A percentile compares a stretch with the other conserved stretches of the same genome.
Evolutionary conservation across 2,888 invertebrate genomes (phyloP).

Genomic region (Gastrophysa polygoni): DNA sequence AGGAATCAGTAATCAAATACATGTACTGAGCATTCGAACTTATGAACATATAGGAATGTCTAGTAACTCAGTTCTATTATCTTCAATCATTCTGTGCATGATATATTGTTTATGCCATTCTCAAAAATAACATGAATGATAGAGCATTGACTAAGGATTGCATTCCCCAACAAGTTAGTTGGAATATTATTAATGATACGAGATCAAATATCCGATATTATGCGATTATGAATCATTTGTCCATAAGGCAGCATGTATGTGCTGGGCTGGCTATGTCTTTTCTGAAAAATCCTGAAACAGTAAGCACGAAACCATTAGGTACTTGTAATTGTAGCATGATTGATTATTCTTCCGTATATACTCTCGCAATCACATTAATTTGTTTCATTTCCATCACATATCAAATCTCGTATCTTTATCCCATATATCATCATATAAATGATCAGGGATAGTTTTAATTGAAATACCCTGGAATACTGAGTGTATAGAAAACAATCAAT

Average conservation of each 20-base stretch:
- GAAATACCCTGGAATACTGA: too few species aligned
- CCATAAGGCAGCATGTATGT: conserved; percentile 33
- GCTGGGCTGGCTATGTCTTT: conserved; percentile 31
- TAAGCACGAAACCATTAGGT: conserved; percentile 38
- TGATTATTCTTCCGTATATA: conserved; percentile 23
- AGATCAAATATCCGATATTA: conserved; percentile 49
- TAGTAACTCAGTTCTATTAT: conserved; percentile 13
- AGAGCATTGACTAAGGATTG: conserved; percentile 25
- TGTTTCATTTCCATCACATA: not conserved
- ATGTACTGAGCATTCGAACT: too few species aligned
- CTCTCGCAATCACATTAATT: not conserved
- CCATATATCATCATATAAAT: too few species aligned
- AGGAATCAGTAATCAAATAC: too few species aligned
- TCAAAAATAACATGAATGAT: conserved; percentile 33
- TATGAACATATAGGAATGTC: not conserved
- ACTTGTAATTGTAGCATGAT: conserved; percentile 42
- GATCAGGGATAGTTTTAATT: too few species aligned
- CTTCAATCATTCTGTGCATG: conserved; percentile 27
- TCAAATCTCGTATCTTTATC: too few species aligned
- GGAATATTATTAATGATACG: conserved; percentile 49
- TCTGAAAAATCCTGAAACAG: conserved; percentile 38
- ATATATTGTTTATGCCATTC: conserved; percentile 25
- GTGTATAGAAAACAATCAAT: too few species aligned
- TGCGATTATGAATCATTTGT: conserved; percentile 48
- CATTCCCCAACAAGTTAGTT: conserved; percentile 32